Evolutionary conservation across 1,140 invertebrate species (phyloP).

Genomic region (Anthonomus grandis): DNA sequence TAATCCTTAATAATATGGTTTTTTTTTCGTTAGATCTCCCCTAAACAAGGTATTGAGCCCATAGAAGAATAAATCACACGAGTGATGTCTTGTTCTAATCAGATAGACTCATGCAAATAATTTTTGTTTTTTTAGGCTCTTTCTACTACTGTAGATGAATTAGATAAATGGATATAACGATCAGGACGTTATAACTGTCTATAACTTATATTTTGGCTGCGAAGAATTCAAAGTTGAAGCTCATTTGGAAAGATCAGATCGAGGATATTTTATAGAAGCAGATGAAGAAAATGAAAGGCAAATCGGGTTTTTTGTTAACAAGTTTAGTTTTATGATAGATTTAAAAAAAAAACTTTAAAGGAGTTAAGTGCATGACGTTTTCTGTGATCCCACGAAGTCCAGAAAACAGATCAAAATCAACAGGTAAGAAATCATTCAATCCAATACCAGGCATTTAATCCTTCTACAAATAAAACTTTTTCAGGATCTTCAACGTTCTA

Average conservation of each 20-base stretch:
- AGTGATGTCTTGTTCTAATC: too few species aligned
- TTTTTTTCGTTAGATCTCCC: too few species aligned
- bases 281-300: conserved; percentile 37
- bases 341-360: conserved; percentile 9
- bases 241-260: conserved; percentile 34
- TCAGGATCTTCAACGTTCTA: conserved; percentile 13
- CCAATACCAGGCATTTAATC: background rate
- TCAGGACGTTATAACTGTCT: too few species aligned
- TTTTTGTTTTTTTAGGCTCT: too few species aligned
- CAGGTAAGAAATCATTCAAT: conserved; percentile 7
- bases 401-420: conserved; percentile 1
- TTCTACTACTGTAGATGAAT: too few species aligned
- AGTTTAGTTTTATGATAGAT: background rate
- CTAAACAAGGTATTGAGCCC: too few species aligned
- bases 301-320: background rate
- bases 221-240: conserved; percentile 33
- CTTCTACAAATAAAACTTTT: conserved; percentile 16
- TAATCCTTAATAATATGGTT: too few species aligned
- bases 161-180: too few species aligned
- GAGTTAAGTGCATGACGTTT: background rate
- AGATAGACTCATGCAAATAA: too few species aligned
- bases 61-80: too few species aligned
- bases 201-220: conserved; percentile 37
- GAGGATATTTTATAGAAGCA: conserved; percentile 39
- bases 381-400: background rate